phyloP scores from a whole-genome alignment of 1,140 invertebrate species.

The Diploscapter pachys region DNA sequence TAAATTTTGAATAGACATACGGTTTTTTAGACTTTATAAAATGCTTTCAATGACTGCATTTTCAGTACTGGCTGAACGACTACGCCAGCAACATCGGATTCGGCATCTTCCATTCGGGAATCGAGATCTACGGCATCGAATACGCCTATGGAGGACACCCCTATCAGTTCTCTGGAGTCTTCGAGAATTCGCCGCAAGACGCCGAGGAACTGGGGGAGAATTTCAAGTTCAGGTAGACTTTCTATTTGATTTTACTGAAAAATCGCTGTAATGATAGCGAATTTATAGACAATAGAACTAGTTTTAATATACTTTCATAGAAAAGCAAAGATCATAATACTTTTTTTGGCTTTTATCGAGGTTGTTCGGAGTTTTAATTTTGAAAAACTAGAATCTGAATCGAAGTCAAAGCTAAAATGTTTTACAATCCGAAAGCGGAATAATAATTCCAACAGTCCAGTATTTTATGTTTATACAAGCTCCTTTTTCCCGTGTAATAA shows the following conservation, averaged over 20 bases:
- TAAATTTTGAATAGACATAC: neutral
- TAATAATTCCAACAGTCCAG: neutral
- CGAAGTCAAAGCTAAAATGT: no score
- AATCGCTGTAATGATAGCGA: neutral
- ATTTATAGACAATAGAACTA: neutral
- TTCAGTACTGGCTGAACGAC: constrained; percentile 87
- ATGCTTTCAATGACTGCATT: constrained; percentile 45
- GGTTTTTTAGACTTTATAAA: neutral
- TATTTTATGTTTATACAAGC: no score
- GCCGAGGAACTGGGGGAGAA: constrained; percentile 92
- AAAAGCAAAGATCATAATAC: neutral
- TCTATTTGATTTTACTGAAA: neutral
- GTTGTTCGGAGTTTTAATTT: neutral
- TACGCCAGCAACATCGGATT: constrained; percentile 90
- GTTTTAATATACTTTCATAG: neutral
- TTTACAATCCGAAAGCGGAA: neutral
- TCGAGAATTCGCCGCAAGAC: constrained; percentile 88
- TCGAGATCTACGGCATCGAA: constrained; percentile 89
- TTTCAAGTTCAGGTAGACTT: constrained; percentile 87
- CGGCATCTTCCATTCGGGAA: constrained; percentile 95
- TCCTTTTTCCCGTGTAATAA: no score
- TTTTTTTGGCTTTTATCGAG: neutral
- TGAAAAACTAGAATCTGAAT: no score
- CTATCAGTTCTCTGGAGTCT: constrained; percentile 83
- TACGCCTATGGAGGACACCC: constrained; percentile 96